Percentiles rank a stretch among this genome's conserved stretches.
Evolutionary conservation across 2,888 invertebrate genomes (phyloP).

Genomic region (Lycia hirtaria): DNA sequence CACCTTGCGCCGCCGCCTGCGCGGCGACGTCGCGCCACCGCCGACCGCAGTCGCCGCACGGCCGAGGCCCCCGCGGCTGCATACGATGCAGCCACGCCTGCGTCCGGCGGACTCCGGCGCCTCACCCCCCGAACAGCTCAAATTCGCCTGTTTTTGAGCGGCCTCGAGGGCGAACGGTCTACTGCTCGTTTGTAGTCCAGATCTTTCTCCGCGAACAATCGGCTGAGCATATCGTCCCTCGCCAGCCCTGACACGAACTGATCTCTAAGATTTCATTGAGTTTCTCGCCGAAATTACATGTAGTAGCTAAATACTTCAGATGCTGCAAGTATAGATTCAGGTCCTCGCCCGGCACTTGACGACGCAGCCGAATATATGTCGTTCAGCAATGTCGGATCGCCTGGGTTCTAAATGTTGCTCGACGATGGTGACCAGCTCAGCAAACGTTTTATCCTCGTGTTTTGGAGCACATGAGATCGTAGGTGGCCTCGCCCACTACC

Average conservation of each 20-base stretch:
- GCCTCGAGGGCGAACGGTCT: constrained; percentile 39
- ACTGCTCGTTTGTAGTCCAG: too few species aligned
- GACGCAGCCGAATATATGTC: constrained; percentile 40
- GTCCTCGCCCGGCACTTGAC: constrained; percentile 33
- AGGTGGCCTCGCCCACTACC: neutral
- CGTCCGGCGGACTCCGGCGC: constrained; percentile 30
- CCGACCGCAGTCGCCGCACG: neutral
- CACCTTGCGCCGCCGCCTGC: neutral
- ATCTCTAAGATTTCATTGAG: constrained; percentile 39
- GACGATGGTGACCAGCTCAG: constrained; percentile 28
- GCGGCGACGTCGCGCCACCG: too few species aligned
- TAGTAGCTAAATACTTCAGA: constrained; percentile 38
- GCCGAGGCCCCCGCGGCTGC: neutral
- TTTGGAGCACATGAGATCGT: constrained; percentile 37
- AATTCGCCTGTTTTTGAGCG: constrained; percentile 41
- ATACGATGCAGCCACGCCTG: neutral
- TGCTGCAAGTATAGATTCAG: constrained; percentile 32
- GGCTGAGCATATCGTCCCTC: too few species aligned
- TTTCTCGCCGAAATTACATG: constrained; percentile 38
- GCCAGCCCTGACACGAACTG: too few species aligned
- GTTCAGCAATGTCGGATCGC: constrained; percentile 41
- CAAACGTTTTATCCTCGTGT: constrained; percentile 36
- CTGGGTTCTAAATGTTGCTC: constrained; percentile 38
- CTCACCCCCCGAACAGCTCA: constrained; percentile 46
- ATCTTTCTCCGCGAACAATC: too few species aligned